Conservation (phyloP, 2,113 vertebrate genomes). For the Gavialis gangeticus region DNA sequence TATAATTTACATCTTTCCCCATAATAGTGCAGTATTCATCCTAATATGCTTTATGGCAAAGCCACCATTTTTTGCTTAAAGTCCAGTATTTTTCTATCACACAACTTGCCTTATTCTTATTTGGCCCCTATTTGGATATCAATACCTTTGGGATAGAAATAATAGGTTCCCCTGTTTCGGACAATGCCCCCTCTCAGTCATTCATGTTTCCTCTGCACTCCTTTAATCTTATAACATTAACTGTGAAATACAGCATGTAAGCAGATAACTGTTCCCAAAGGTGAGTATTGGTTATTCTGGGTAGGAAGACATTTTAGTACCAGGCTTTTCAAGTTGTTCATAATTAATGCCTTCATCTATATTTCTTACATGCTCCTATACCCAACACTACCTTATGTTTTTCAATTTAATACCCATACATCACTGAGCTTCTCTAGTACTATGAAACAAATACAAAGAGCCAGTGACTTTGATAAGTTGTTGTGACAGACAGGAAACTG, state of each 20-base stretch:
- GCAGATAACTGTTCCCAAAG: background rate
- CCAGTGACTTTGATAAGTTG: too few species aligned
- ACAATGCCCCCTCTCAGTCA: background rate
- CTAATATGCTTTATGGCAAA: background rate
- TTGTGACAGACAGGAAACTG: background rate
- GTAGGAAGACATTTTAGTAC: too few species aligned
- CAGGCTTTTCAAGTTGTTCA: too few species aligned
- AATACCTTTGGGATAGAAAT: background rate
- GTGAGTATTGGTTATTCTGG: background rate
- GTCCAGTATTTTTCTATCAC: background rate
- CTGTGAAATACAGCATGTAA: background rate
- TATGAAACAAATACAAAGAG: too few species aligned
- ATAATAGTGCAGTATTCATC: background rate
- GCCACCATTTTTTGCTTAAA: background rate
- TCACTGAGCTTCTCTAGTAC: too few species aligned
- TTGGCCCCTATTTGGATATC: background rate
- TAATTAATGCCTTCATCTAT: too few species aligned
- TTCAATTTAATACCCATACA: too few species aligned
- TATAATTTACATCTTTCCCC: background rate
- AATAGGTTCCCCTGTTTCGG: background rate
- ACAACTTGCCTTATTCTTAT: background rate
- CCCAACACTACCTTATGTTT: too few species aligned
- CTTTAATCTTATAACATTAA: background rate
- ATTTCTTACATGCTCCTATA: too few species aligned
- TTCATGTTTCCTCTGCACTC: background rate